A percentile compares a stretch with the other conserved stretches of the same genome.
Conservation (phyloP, 2,797 vertebrate genomes). For the Peromyscus melanophrys region DNA sequence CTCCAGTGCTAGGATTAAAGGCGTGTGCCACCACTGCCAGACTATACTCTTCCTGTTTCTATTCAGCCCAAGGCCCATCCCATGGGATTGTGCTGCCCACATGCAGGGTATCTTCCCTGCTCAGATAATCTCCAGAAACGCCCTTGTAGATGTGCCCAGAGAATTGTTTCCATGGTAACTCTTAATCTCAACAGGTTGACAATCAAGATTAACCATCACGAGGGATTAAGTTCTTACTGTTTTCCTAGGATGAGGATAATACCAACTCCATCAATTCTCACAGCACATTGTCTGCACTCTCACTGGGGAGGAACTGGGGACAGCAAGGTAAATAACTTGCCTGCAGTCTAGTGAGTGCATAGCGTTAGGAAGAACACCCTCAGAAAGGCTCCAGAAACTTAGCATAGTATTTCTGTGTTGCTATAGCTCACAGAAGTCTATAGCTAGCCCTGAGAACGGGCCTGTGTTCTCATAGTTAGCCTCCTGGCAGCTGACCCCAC, state of each 20-base stretch:
- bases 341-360: background rate
- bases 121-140: background rate
- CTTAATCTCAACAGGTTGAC: background rate
- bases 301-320: background rate
- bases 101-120: background rate
- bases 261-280: background rate
- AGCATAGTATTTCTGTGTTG: background rate
- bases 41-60: background rate
- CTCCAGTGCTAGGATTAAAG: background rate
- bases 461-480: background rate
- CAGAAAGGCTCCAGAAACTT: background rate
- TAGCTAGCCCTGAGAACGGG: background rate
- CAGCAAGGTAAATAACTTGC: background rate
- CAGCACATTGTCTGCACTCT: background rate
- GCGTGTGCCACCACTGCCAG: fast-evolving
- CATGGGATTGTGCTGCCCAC: background rate
- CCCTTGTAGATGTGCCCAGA: background rate
- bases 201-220: background rate
- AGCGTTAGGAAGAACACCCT: background rate
- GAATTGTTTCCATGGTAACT: background rate
- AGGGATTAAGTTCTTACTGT: background rate
- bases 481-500: background rate
- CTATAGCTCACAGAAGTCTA: background rate
- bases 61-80: background rate
- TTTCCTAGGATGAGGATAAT: background rate